Evolutionary conservation across 2,888 invertebrate species (phyloP).

Genomic region (Tenthredo livida): DNA sequence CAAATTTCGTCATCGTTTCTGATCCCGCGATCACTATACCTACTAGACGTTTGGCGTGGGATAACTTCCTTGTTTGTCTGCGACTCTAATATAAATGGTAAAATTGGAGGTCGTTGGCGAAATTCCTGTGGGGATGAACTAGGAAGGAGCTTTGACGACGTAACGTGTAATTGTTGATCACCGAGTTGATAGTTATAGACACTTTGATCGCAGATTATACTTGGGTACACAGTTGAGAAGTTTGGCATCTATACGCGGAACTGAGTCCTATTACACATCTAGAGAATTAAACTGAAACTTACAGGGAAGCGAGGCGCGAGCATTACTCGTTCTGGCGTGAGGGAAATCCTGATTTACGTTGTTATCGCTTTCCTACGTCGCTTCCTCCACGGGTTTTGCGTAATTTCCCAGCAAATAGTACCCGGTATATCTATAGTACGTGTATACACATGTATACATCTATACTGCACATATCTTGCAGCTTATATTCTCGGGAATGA

Average conservation of each 20-base stretch:
- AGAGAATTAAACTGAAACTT: slow-evolving; percentile 44
- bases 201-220: slow-evolving; percentile 40
- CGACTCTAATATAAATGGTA: too few species aligned
- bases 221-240: slow-evolving; percentile 4
- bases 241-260: slow-evolving; percentile 34
- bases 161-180: slow-evolving; percentile 33
- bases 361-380: slow-evolving; percentile 48
- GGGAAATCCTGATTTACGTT: slow-evolving; percentile 50
- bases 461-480: slow-evolving; percentile 25
- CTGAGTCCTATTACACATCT: slow-evolving; percentile 34
- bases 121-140: background rate
- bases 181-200: slow-evolving; percentile 42
- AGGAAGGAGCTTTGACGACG: background rate
- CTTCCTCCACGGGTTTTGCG: slow-evolving; percentile 36
- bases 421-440: background rate
- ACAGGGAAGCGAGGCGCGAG: slow-evolving; percentile 36
- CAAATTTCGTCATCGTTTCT: background rate
- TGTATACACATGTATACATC: background rate
- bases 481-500: background rate
- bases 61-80: too few species aligned
- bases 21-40: background rate
- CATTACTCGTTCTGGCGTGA: slow-evolving; percentile 47
- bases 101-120: too few species aligned
- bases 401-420: slow-evolving; percentile 45
- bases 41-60: too few species aligned